Conservation (phyloP, 2,113 vertebrate species). For the Pogonocichla stellata region DNA sequence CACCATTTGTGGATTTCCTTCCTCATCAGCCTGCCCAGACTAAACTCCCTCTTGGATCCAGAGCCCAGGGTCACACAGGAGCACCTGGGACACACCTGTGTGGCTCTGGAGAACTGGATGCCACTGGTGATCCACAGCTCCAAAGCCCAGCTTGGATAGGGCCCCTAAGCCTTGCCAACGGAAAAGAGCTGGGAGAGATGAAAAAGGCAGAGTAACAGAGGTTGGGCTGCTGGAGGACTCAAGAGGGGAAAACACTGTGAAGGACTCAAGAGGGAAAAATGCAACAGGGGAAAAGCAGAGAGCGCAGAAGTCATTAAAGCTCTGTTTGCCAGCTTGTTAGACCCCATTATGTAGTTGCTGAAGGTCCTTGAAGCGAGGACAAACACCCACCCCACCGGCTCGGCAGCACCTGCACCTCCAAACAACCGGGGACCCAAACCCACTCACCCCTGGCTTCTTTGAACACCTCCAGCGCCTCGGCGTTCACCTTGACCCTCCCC, state of each 20-base stretch:
- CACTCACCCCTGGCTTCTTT: constrained; percentile 86
- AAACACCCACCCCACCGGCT: neutral
- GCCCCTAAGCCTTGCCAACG: neutral
- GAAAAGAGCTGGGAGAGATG: neutral
- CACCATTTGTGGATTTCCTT: neutral
- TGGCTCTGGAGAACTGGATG: neutral
- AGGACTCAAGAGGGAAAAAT: neutral
- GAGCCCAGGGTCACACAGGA: neutral
- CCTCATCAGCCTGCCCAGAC: neutral
- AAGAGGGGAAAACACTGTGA: neutral
- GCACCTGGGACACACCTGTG: neutral
- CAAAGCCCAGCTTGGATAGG: neutral
- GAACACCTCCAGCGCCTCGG: constrained; percentile 82
- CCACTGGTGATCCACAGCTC: neutral
- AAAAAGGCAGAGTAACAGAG: neutral
- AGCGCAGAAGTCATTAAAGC: neutral
- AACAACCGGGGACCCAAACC: neutral
- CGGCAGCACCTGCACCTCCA: neutral
- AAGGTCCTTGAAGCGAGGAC: neutral
- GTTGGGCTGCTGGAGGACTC: neutral
- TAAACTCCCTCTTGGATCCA: neutral
- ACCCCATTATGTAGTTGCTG: neutral
- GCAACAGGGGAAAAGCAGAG: neutral
- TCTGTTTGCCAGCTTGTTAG: neutral
- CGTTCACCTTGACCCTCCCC: constrained; percentile 82